Base-by-base conservation (phyloP, 1,140 invertebrate species). In the Daktulosphaira vitifoliae region DNA sequence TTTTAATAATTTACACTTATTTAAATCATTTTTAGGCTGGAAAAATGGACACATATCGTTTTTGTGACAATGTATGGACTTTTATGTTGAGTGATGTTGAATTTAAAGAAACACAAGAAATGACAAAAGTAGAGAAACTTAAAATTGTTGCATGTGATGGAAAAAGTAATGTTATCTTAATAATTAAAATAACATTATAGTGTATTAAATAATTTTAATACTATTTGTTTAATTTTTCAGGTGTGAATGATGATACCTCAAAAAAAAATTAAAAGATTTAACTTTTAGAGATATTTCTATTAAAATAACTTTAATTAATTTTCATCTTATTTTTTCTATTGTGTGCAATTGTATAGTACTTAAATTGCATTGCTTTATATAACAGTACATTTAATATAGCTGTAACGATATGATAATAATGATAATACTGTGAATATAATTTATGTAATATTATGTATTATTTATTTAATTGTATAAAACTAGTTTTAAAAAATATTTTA, bases 11-110 rank as follows among this genome's bases (percentile, higher is more conserved):
- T n/a, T n/a, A n/a, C n/a, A n/a, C n/a, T n/a, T n/a, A n/a, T n/a
- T n/a, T n/a, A 11, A 33, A 33, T 6, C 5, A 33, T 33, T 5
- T 75, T 70, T 71, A 89, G 86, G 92, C 93, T 69, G 91, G 90
- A 37, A 96, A 96, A 81, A 78, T 99, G 67, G 96, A 96, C 73
- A 98, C 96, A 0, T 99, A 99, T 76, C 83, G 96, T 71, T 99
- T 98, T 79, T 99, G 96, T 83, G 96, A 99, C 79, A 99, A 99
- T 81, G 96, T 99, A 1, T 99, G 96, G 96, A 99, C 96, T n/a
- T 97, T 99, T 73, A 90, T 98, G 80, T 80, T 99, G 67, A 95
- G 96, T 75, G 91, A 98, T 79, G 95, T 98, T 11, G 96, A 99
- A 75, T 98, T 99, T 73, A 81, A 92, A 68, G 96, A 99, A 78